phyloP scores from a whole-genome alignment of 2,888 invertebrate species.

The Cheilosia soror region DNA sequence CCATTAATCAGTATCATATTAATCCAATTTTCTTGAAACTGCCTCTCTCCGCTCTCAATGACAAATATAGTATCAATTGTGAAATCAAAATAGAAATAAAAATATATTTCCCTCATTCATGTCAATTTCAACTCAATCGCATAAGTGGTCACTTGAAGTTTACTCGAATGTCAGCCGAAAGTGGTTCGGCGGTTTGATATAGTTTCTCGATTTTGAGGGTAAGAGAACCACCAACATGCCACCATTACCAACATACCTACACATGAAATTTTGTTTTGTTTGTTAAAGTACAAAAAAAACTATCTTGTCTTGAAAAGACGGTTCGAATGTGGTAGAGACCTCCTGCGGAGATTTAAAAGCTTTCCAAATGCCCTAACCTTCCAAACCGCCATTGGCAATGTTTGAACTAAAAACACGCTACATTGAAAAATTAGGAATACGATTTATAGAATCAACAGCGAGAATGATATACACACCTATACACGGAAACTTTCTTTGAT shows the following conservation, averaged over 20 bases:
- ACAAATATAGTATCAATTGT: conserved; percentile 13
- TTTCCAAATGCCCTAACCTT: conserved; percentile 11
- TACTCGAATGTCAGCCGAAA: conserved; percentile 50
- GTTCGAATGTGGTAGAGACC: conserved; percentile 37
- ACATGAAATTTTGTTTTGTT: conserved; percentile 23
- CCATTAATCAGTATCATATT: conserved; percentile 71
- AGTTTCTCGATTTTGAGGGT: conserved; percentile 27
- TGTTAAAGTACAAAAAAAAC: conserved; percentile 18
- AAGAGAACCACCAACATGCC: conserved; percentile 23
- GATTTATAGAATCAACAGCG: conserved; percentile 19
- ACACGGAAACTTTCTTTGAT: conserved; percentile 28
- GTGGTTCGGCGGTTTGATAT: conserved; percentile 31
- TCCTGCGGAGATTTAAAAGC: conserved; percentile 46
- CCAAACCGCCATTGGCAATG: conserved; percentile 18
- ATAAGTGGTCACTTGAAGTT: conserved; percentile 58
- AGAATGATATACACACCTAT: neutral
- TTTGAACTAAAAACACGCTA: conserved; percentile 29
- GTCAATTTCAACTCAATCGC: conserved; percentile 62
- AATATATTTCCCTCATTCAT: conserved; percentile 35
- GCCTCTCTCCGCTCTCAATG: neutral
- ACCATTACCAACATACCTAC: conserved; percentile 8
- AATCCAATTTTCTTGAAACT: conserved; percentile 56
- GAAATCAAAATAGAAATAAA: neutral
- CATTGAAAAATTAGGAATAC: conserved; percentile 36
- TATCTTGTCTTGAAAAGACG: neutral